Base-by-base conservation (phyloP, 1,140 invertebrate species). In the Nylanderia fulva region DNA sequence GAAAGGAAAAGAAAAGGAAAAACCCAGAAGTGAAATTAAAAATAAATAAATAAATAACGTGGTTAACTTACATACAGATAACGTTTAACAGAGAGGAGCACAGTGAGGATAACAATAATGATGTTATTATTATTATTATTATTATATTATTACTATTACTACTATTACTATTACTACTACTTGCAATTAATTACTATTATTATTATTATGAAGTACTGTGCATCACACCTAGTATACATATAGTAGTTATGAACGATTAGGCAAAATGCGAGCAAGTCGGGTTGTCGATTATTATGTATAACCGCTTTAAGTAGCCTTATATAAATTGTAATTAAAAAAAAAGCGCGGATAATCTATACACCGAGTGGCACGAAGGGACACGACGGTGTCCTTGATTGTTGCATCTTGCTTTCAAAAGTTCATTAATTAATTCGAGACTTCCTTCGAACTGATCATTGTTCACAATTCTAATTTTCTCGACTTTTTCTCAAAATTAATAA, bases 261-360 rank as follows among this genome's bases (percentile, higher is more conserved):
- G 13, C 63, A 68, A 79, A 48, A 45, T n/a, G 52, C n/a, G 72
- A 79, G 54, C 72, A 75, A 58, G 52, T 18, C 48, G 29, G 69
- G 60, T 60, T 80, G 85, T 89, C 88, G 88, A 90, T 86, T 85
- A 89, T 86, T 86, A 90, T 85, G 71, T 90, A 48, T 48, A 90
- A 90, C 80, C 75, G 88, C 88, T 90, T 90, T 42, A 87, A 89
- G 88, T 90, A 90, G 88, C 88, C 88, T 90, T 89, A 88, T 89
- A 88, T 89, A 86, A 87, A 79, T 84, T 86, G 88, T 90, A 89
- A 89, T 86, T 86, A 88, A 88, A 45, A 3, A n/a, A 33, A 45
- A 45, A 45, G 61, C 71, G 80, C 61, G 76, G 79, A 83, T 79
- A 85, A 77, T 86, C 48, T 69, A 60, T 80, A 64, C 56, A 79